phyloP scores from a whole-genome alignment of 2,113 vertebrate species.

The Macquaria ambigua region DNA sequence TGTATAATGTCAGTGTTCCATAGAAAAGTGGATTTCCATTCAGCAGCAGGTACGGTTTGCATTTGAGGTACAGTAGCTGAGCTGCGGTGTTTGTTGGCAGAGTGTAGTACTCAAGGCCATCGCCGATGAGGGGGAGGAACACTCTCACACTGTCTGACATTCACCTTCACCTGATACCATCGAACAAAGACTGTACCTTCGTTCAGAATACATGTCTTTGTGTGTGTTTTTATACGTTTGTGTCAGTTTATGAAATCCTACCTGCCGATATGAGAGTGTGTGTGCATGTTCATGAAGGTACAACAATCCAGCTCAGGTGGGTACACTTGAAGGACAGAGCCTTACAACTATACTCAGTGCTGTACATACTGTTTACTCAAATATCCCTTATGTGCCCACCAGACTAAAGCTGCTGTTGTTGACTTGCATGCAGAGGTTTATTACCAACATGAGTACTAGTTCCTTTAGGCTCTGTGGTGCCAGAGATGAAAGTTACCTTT shows the following conservation, averaged over 20 bases:
- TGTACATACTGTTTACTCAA: neutral
- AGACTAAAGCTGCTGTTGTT: no score
- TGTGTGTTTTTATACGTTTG: neutral
- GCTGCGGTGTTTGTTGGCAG: neutral
- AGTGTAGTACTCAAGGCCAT: neutral
- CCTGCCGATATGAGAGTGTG: neutral
- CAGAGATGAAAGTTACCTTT: no score
- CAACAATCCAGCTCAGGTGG: neutral
- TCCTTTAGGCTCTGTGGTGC: neutral
- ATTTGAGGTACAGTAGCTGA: neutral
- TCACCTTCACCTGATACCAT: slow-evolving; percentile 34
- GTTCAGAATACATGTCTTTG: neutral
- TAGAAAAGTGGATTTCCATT: slow-evolving; percentile 13
- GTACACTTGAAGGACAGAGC: neutral
- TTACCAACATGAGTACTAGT: neutral
- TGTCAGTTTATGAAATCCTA: neutral
- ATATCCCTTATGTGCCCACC: no score
- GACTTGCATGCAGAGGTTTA: no score
- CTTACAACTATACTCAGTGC: neutral
- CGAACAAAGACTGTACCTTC: neutral
- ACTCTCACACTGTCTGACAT: neutral
- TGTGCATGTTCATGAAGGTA: neutral
- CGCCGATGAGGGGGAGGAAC: neutral
- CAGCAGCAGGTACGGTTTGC: neutral
- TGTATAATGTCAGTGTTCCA: neutral